Evolutionary conservation across 2,113 vertebrate species (phyloP).

Genomic region (Phoenicopterus ruber): DNA sequence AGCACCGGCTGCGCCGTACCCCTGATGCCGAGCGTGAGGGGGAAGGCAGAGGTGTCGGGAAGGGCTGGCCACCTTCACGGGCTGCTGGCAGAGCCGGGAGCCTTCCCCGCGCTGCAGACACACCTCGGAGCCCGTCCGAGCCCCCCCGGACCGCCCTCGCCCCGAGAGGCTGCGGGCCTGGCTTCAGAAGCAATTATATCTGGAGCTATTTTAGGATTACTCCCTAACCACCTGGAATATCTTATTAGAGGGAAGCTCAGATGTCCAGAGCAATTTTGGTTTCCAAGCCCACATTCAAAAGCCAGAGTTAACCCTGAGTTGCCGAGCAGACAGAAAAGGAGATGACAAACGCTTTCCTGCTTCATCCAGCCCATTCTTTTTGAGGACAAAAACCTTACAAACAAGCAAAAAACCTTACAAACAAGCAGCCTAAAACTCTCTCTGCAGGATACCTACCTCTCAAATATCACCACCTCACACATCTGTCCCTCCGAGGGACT

Average conservation of each 20-base stretch:
- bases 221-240: slow-evolving; percentile 76
- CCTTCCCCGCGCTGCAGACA: not conserved
- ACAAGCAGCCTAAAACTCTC: not conserved
- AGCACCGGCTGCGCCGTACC: not conserved
- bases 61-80: not conserved
- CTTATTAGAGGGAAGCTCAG: slow-evolving; percentile 76
- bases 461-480: not conserved
- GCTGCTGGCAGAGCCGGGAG: not conserved
- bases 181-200: slow-evolving; percentile 71
- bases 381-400: not conserved
- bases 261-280: slow-evolving; percentile 75
- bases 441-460: not conserved
- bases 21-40: accelerated
- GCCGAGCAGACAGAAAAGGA: not conserved
- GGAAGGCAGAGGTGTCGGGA: not conserved
- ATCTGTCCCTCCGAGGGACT: not conserved
- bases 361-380: not conserved
- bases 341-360: not conserved
- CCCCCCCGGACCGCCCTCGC: not conserved
- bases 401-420: not conserved
- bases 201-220: slow-evolving; percentile 78
- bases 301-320: slow-evolving; percentile 61
- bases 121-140: not conserved
- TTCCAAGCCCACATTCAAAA: slow-evolving; percentile 46
- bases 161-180: slow-evolving; percentile 21